Evolutionary conservation across 2,888 invertebrate species (phyloP).

Genomic region (Polylopha cassiicola): DNA sequence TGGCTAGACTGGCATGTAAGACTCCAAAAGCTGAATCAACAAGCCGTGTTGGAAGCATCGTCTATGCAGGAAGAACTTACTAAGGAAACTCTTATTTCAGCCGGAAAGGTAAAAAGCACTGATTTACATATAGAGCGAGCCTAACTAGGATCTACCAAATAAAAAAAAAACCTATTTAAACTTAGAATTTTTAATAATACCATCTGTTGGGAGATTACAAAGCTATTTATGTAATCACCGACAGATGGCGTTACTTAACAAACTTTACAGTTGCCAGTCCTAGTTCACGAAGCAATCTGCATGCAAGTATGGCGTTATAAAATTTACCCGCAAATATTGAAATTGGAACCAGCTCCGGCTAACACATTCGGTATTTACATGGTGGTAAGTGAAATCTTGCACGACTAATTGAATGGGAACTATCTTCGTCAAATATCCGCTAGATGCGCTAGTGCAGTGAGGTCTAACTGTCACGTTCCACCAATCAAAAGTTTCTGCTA

Average conservation of each 20-base stretch:
- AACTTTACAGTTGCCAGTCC: conserved; percentile 77
- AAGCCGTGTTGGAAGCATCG: conserved; percentile 89
- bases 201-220: too few relatives aligned
- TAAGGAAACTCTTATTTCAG: conserved; percentile 87
- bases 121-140: too few relatives aligned
- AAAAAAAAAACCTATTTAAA: neutral
- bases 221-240: too few relatives aligned
- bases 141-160: too few relatives aligned
- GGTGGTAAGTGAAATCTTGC: conserved; percentile 69
- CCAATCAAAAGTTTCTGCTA: too few relatives aligned
- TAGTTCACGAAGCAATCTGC: conserved; percentile 90
- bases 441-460: too few relatives aligned
- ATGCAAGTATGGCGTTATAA: conserved; percentile 91
- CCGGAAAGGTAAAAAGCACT: conserved; percentile 80
- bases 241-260: neutral
- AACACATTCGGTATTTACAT: conserved; percentile 88
- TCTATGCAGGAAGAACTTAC: conserved; percentile 88
- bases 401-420: neutral
- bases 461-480: too few relatives aligned
- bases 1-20: conserved; percentile 91
- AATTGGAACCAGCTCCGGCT: conserved; percentile 80
- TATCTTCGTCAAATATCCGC: too few relatives aligned
- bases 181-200: too few relatives aligned
- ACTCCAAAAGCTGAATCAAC: conserved; percentile 90
- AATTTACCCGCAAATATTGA: conserved; percentile 86